Percentiles rank a stretch among this genome's conserved stretches.
Evolutionary conservation across 2,888 invertebrate species (phyloP).

Genomic region (Sisyra nigra): DNA sequence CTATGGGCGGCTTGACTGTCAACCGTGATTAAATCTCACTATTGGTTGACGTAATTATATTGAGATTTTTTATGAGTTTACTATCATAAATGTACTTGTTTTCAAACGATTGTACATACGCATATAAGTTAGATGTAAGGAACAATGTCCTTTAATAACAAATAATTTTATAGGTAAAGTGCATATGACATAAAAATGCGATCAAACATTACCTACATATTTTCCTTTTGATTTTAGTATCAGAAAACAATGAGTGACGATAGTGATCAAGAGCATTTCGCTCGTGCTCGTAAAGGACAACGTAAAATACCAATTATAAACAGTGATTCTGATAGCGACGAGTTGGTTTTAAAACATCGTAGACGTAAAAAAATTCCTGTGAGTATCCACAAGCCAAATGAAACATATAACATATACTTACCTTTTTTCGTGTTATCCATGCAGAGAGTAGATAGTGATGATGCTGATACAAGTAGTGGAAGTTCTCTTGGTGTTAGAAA

Average conservation of each 20-base stretch:
- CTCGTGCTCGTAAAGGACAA: constrained; percentile 1
- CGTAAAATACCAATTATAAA: constrained; percentile 13
- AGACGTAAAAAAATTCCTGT: constrained; percentile 29
- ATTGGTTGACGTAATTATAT: neutral
- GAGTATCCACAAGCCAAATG: no score
- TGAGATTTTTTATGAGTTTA: neutral
- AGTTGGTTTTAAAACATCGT: constrained; percentile 25
- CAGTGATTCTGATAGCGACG: constrained; percentile 28
- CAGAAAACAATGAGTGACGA: constrained; percentile 21
- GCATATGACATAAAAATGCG: no score
- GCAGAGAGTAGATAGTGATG: constrained; percentile 37
- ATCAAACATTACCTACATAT: constrained; percentile 4
- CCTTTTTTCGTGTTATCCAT: no score
- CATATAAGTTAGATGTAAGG: no score
- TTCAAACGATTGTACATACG: neutral
- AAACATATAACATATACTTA: no score
- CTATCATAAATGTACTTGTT: constrained; percentile 1
- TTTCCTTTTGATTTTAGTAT: constrained; percentile 6
- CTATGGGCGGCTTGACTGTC: constrained; percentile 8
- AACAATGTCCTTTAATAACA: no score
- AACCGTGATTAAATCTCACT: constrained; percentile 3
- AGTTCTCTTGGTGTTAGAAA: neutral
- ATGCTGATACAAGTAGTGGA: constrained; percentile 30
- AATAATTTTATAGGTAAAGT: no score
- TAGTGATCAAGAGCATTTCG: constrained; percentile 15